Base-by-base conservation (phyloP, 2,113 vertebrate species). In the Sitta europaea region DNA sequence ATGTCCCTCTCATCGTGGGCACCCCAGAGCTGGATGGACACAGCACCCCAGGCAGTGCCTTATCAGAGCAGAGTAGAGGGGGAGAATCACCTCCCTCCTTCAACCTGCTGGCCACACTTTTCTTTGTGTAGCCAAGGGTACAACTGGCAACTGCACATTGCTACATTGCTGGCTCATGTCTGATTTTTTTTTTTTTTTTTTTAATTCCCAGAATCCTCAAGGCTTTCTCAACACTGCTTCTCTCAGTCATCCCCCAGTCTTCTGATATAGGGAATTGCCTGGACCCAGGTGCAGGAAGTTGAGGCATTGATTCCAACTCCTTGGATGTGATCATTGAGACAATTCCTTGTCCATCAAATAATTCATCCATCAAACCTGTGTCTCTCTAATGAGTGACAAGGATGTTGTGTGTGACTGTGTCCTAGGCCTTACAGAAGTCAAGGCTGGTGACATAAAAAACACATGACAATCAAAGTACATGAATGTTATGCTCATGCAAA, bases 391-490 rank as follows among this genome's bases (percentile, higher is more conserved):
- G 28, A 43, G 25, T 58, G 45, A 36, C 10, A 35, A 28, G 23
- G 65, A 31, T 75, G 57, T 57, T 53, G 15, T 50, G 19, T 54
- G 33, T 75, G 42, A n/a, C 33, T 0, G 0, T 23, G 23, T 62
- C 47, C 21, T 14, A 81, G 23, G 27, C 50, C n/a, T 77, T 51
- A 10, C 12, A 43, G 67, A 63, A 67, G 13, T 54, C 53, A 47
- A 76, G 72, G 72, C 31, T 62, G 53, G 42, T 75, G 38, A 33
- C 17, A 13, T 27, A 12, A 59, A 76, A 47, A 48, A 11, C 24
- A 29, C 0, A 0, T 38, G 38, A 40, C 18, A 35, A 2, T 18
- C 4, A 36, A 63, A 23, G 38, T 16, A 33, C 5, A 1, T 21
- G 21, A 66, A 47, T 51, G 20, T 0, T 0, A 18, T 74, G n/a